A percentile compares a stretch with the other conserved stretches of the same genome.
Evolutionary conservation across 1,140 invertebrate genomes (phyloP).

Genomic region (Ridgeia piscesae): DNA sequence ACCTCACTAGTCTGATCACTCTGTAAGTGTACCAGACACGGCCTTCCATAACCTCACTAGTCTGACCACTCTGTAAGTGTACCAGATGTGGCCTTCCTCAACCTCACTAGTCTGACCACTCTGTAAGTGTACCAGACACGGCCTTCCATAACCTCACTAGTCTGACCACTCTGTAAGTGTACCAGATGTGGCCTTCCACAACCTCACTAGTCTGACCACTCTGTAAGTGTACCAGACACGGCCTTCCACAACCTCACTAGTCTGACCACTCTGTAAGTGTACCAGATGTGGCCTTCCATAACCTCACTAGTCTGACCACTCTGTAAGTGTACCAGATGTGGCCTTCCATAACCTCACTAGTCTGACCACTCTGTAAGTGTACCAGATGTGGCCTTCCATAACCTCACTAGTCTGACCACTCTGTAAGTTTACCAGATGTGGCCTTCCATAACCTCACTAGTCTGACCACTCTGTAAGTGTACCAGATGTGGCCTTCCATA

Average conservation of each 20-base stretch:
- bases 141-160: too few species aligned
- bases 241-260: slow-evolving; percentile 37
- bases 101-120: too few species aligned
- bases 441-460: slow-evolving; percentile 39
- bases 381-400: slow-evolving; percentile 38
- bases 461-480: slow-evolving; percentile 40
- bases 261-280: slow-evolving; percentile 36
- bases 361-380: too few species aligned
- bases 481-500: slow-evolving; percentile 38
- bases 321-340: too few species aligned
- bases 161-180: too few species aligned
- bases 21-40: slow-evolving; percentile 40
- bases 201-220: slow-evolving; percentile 32
- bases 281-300: neutral
- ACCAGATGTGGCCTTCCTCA: neutral
- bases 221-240: slow-evolving; percentile 40
- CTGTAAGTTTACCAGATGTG: slow-evolving; percentile 40
- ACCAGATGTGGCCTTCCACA: slow-evolving; percentile 38
- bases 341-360: too few species aligned
- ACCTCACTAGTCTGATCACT: slow-evolving; percentile 32
- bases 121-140: too few species aligned
- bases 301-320: too few species aligned
- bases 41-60: slow-evolving; percentile 37
- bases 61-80: slow-evolving; percentile 36
- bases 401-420: slow-evolving; percentile 32